Percentiles rank a stretch among this genome's conserved stretches.
Evolutionary conservation across 30 jellyfish, hydroid and myxozoan species (phyloP).

Genomic region (Hydractinia echinata): DNA sequence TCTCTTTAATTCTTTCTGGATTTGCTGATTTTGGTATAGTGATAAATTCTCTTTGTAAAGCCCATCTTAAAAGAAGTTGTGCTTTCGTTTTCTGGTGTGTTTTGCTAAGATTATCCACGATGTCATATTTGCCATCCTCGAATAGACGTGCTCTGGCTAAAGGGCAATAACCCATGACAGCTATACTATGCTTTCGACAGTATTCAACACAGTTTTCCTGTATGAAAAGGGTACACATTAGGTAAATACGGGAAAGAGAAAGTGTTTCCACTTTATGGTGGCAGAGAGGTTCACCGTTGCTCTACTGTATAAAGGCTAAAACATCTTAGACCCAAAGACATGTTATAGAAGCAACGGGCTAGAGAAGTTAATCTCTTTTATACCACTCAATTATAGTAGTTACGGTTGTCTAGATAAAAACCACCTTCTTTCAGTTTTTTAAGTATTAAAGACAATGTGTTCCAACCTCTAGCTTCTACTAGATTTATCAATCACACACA

Average conservation of each 20-base stretch:
- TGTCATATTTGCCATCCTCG: constrained; percentile 47
- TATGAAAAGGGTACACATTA: not conserved
- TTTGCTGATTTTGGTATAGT: constrained; percentile 82
- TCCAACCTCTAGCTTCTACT: too few relatives aligned
- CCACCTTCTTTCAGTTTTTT: too few relatives aligned
- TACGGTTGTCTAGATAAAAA: too few relatives aligned
- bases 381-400: too few relatives aligned
- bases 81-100: constrained; percentile 63
- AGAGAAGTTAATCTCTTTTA: not conserved
- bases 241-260: not conserved
- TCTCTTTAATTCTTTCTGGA: constrained; percentile 63
- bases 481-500: too few relatives aligned
- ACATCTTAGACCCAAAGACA: not conserved
- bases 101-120: constrained; percentile 38
- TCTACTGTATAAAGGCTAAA: not conserved
- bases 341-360: not conserved
- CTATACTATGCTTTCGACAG: constrained; percentile 48
- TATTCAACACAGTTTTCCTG: constrained; percentile 52
- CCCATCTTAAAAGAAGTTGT: constrained; percentile 76
- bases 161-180: constrained; percentile 92
- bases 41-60: constrained; percentile 60
- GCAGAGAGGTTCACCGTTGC: not conserved
- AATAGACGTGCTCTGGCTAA: constrained; percentile 71
- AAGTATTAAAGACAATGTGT: too few relatives aligned
- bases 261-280: not conserved